Evolutionary conservation across 2,797 vertebrate species (phyloP).

Genomic region (Cyclura pinguis): DNA sequence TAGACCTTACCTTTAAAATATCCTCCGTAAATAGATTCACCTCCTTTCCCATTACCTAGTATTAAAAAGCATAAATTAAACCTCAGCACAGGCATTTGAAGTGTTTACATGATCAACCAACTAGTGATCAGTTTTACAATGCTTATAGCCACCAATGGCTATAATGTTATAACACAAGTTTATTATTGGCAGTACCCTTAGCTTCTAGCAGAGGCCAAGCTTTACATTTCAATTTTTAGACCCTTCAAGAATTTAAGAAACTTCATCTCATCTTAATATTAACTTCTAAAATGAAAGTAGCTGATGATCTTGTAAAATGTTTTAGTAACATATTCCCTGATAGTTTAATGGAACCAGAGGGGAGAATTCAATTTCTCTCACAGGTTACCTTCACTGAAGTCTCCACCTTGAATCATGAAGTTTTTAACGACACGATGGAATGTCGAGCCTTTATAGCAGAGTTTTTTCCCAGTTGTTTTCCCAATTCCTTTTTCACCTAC

Average conservation of each 20-base stretch:
- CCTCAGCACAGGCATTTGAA: conserved; percentile 8
- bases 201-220: neutral
- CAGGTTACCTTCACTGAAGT: conserved; percentile 96
- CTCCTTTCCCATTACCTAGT: conserved; percentile 97
- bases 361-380: conserved; percentile 9
- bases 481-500: conserved; percentile 95
- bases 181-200: neutral
- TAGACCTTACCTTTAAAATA: conserved; percentile 97
- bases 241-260: conserved; percentile 8
- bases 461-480: conserved; percentile 95
- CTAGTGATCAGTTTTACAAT: neutral
- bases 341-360: neutral
- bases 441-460: conserved; percentile 98
- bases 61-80: conserved; percentile 58
- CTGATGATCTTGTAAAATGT: neutral
- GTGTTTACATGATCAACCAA: neutral
- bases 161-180: neutral
- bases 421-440: conserved; percentile 99
- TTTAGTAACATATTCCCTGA: neutral
- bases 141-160: neutral
- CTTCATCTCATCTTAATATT: conserved; percentile 13
- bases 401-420: conserved; percentile 99
- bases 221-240: neutral
- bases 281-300: neutral
- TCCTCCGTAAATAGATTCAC: conserved; percentile 98